Base-by-base conservation (phyloP, 2,797 vertebrate genomes). In the Microtus agrestis region DNA sequence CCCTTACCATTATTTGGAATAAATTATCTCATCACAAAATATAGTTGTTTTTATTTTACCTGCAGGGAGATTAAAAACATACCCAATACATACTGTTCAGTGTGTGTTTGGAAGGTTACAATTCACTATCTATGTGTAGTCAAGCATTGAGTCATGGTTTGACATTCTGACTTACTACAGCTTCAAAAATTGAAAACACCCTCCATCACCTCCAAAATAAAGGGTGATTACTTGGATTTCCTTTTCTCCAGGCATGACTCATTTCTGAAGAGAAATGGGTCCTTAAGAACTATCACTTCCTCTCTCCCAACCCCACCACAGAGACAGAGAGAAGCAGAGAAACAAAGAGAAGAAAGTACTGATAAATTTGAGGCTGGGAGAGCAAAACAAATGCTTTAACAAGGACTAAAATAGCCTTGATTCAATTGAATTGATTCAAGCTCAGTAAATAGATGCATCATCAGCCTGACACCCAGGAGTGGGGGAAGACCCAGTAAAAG, bases 401-500 rank as follows among this genome's bases (percentile, higher is more conserved):
- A 84, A 89, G 56, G 48, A 40, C 67, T 54, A 37, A 87, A 91
- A 8, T 7, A 7, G 17, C 54, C 80, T 93, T 19, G 51, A 54
- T 54, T 54, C 51, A 54, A 54, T 54, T 15, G 25, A 89, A 65
- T 80, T 31, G 6, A 78, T 85, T 78, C 46, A 6, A 67, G 65
- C 54, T 63, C 78, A 21, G 51, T 93, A 71, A 80, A 74, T 40
- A 91, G 74, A 91, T 23, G 43, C 54, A 43, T 94, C 81, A 43
- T 56, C 81, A 76, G 11, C 63, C 69, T 87, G 82, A 96, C 85
- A 84, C 46, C 81, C n/a, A 29, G 27, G 89, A 48, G 29, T 27
- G 27, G 29, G 10, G 61, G 51, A 85, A 94, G 34, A 77, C 43
- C 51, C 88, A 76, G 69, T 63, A 54, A 95, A 94, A 97, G 25